These are phyloP conservation scores for Fissipunctia ypsillon DNA, from an alignment of 2,888 invertebrate genomes.

Conservation along the genomic window DNA sequence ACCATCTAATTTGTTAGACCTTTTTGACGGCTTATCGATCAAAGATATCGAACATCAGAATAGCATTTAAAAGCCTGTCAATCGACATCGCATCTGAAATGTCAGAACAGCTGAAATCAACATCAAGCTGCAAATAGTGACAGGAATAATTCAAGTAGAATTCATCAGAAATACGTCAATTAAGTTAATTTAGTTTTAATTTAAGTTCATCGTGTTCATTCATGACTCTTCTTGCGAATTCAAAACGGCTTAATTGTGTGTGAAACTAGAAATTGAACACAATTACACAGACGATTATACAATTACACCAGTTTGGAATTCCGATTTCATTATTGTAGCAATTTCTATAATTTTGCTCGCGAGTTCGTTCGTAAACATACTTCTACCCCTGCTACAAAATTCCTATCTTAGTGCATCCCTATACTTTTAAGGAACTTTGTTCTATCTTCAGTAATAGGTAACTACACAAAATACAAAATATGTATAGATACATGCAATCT, in stretches of 20 bases:
- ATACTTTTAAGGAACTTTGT: not conserved
- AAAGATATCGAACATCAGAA: not conserved
- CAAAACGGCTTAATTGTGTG: slow-evolving; percentile 21
- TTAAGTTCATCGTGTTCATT: not conserved
- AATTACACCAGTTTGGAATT: not conserved
- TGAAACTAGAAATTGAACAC: slow-evolving; percentile 10
- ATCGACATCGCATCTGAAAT: not conserved
- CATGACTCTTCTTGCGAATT: slow-evolving; percentile 3
- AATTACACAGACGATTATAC: slow-evolving; percentile 18
- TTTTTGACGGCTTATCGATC: not conserved
- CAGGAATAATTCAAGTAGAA: not conserved
- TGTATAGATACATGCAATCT: too few relatives aligned
- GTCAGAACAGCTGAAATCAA: not conserved
- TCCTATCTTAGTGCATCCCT: not conserved
- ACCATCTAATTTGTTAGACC: not conserved
- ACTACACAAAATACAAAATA: not conserved
- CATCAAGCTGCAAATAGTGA: too few relatives aligned
- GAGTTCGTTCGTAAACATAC: not conserved
- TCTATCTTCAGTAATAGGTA: not conserved
- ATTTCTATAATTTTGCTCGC: not conserved
- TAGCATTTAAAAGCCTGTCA: not conserved
- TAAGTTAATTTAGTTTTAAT: not conserved
- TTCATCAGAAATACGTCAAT: too few relatives aligned
- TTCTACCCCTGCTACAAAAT: not conserved
- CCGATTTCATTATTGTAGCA: not conserved